Base-by-base conservation (phyloP, 2,113 vertebrate genomes). In the Eolophus roseicapilla region DNA sequence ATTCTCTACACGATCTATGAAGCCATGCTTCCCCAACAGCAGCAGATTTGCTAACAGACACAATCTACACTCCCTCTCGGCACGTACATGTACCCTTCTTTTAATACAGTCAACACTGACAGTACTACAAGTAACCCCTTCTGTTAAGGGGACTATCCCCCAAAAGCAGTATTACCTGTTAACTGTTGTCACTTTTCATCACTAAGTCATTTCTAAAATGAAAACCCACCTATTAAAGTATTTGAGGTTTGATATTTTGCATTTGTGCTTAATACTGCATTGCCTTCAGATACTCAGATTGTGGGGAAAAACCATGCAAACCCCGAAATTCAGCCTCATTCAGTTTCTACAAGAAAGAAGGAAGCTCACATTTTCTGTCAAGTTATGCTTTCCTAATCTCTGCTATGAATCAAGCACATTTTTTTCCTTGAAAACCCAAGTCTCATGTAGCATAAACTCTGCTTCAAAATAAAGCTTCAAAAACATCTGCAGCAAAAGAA, bases 41-140 rank as follows among this genome's bases (percentile, higher is more conserved):
- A 60, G 50, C 11, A 52, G 19, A 73, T 52, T 17, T 43, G 53
- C 65, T 46, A 33, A 33, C 27, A 78, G 28, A 37, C 47, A 5
- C 2, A 4, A 71, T 20, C 44, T 65, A 27, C 1, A 0, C 44
- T 59, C 37, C 29, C 39, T 35, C 21, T 35, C 13, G 35, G 25
- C 2, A 1, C 0, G 0, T 2, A 37, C 12, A 33, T 1, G 13
- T 21, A 21, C 33, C 43, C 33, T 73, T 39, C 57, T 65, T 78
- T 68, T 29, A 63, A 10, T 5, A 50, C 37, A 29, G 44, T 37
- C 27, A n/a, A 3, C 28, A 29, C 1, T 25, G 31, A 57, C 23
- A 23, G 47, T 12, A 50, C 43, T 52, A 46, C 49, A 52, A 46
- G 68, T 11, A 52, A 44, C 9, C 44, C 28, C 20, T 73, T 65